These are phyloP conservation scores for Zonitis immaculata DNA, from an alignment of 2,888 invertebrate genomes.

Conservation along the genomic window DNA sequence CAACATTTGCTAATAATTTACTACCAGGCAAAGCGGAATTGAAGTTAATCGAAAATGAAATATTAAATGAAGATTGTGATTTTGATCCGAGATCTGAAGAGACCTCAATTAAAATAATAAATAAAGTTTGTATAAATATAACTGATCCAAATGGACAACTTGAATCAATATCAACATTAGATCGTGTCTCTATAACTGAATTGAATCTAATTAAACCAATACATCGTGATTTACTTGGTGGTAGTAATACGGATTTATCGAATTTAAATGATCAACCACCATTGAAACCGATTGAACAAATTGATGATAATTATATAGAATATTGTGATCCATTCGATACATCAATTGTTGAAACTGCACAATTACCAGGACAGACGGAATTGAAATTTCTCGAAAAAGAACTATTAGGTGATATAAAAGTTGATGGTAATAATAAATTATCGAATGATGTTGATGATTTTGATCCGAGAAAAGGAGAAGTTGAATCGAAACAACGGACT, in stretches of 20 bases:
- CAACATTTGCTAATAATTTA: conserved; percentile 74
- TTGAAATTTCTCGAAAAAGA: conserved; percentile 75
- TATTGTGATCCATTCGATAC: conserved; percentile 85
- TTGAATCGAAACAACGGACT: conserved; percentile 39
- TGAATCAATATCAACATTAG: conserved; percentile 51
- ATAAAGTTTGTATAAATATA: conserved; percentile 56
- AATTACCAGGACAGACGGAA: conserved; percentile 73
- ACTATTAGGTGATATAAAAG: conserved; percentile 56
- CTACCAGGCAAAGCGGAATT: conserved; percentile 61
- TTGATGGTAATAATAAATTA: conserved; percentile 24
- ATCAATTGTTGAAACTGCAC: conserved; percentile 65
- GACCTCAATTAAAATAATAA: conserved; percentile 27
- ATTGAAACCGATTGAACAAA: conserved; percentile 56
- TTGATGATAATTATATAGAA: conserved; percentile 53
- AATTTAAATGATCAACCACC: conserved; percentile 66
- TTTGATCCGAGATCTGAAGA: conserved; percentile 66
- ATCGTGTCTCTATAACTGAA: conserved; percentile 46
- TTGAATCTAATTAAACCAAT: conserved; percentile 48
- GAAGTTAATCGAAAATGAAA: conserved; percentile 56
- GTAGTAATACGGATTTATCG: conserved; percentile 71
- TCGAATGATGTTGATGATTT: conserved; percentile 73
- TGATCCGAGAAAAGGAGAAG: conserved; percentile 69
- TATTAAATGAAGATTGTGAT: conserved; percentile 50
- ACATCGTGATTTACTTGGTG: conserved; percentile 67
- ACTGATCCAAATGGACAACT: conserved; percentile 60